phyloP scores from a whole-genome alignment of 2,113 vertebrate genomes.

The Salvelinus sp. region DNA sequence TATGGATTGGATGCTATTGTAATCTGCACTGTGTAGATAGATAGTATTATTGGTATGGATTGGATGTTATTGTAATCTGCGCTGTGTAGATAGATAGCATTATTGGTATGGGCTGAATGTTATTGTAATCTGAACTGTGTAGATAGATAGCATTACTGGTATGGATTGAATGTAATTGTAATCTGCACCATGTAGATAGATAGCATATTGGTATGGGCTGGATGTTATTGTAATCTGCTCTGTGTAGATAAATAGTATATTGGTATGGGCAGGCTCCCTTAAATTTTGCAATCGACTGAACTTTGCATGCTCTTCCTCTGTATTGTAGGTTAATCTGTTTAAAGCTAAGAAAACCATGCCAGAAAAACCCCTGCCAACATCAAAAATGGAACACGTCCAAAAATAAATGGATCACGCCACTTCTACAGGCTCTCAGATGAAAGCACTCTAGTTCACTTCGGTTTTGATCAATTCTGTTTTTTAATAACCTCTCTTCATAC shows the following conservation, averaged over 20 bases:
- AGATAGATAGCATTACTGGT: background rate
- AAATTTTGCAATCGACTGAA: background rate
- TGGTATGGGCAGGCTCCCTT: background rate
- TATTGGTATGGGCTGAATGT: background rate
- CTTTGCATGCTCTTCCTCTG: background rate
- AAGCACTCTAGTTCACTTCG: constrained; percentile 41
- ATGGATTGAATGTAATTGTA: background rate
- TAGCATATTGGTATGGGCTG: background rate
- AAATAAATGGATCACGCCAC: constrained; percentile 17
- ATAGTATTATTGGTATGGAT: background rate
- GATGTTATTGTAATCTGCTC: background rate
- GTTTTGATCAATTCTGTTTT: constrained; percentile 55
- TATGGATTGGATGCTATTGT: background rate
- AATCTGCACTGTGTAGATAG: background rate
- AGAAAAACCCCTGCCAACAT: constrained; percentile 22
- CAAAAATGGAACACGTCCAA: constrained; percentile 19
- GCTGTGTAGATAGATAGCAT: background rate
- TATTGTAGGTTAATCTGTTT: constrained; percentile 39
- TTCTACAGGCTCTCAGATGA: constrained; percentile 16
- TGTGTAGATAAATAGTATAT: background rate
- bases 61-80: background rate
- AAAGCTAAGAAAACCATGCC: constrained; percentile 11
- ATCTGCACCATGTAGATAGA: background rate
- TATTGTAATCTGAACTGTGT: background rate
- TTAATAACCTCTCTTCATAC: constrained; percentile 47